Conservation (phyloP, 1,140 invertebrate species). For the Drosophila pallidifrons region DNA sequence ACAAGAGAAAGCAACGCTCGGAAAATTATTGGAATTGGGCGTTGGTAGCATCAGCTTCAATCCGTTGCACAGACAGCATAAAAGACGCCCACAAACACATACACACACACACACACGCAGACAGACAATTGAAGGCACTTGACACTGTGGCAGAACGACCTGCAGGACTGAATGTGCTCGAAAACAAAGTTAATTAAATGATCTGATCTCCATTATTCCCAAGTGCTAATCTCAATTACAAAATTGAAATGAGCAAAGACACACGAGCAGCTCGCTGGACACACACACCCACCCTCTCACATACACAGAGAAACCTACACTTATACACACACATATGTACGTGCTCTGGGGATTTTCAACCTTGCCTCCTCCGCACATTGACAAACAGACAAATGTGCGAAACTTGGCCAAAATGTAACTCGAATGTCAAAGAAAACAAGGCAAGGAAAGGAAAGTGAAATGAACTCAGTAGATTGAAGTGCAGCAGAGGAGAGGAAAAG, state of each 20-base stretch:
- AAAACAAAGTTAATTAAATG: slow-evolving; percentile 84
- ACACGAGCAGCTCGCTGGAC: slow-evolving; percentile 32
- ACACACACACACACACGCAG: too few relatives aligned
- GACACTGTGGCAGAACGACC: slow-evolving; percentile 55
- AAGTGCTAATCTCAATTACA: slow-evolving; percentile 84
- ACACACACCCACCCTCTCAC: neutral
- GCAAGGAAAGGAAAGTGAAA: slow-evolving; percentile 67
- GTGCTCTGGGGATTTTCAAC: slow-evolving; percentile 26
- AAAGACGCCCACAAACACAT: slow-evolving; percentile 26
- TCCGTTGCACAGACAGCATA: slow-evolving; percentile 46
- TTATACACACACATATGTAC: neutral
- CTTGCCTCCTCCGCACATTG: slow-evolving; percentile 9
- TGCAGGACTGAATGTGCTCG: slow-evolving; percentile 63
- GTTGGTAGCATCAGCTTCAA: slow-evolving; percentile 62
- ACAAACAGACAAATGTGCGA: slow-evolving; percentile 49
- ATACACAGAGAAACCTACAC: neutral
- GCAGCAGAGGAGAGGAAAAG: slow-evolving; percentile 44
- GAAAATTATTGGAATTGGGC: slow-evolving; percentile 70
- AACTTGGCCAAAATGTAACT: slow-evolving; percentile 73
- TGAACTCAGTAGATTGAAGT: slow-evolving; percentile 62
- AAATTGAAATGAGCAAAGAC: slow-evolving; percentile 79
- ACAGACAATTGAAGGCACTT: slow-evolving; percentile 50
- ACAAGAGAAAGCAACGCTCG: slow-evolving; percentile 20
- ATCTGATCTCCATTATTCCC: slow-evolving; percentile 84
- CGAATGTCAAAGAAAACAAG: slow-evolving; percentile 76